Evolutionary conservation across 2,113 vertebrate genomes (phyloP), one percentile per base, ranked within the genome.

Genomic region (Heteronetta atricapilla): DNA sequence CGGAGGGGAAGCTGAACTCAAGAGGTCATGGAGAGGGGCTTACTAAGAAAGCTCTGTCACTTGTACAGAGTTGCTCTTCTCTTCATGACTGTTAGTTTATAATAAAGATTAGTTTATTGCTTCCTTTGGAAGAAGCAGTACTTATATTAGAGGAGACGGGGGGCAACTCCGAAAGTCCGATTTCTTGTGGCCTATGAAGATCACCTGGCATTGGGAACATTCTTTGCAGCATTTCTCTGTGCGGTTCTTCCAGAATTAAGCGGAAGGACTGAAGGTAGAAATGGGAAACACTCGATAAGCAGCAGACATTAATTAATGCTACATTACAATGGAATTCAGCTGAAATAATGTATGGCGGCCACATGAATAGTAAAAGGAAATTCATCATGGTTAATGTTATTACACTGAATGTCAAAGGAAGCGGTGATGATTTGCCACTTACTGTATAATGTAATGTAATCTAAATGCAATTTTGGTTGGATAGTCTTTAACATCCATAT

Each of bases 241-340:
- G 64, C 12, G 48, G 3, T 28, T 79, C 93, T 81, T 84, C 33
- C 56, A 33, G 76, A 93, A 67, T 15, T 50, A 69, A 66, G 44
- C 52, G 58, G 68, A 10, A 19, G 59, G 87, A 26, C 34, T 68
- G 75, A 80, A 68, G 72, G 66, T 36, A 75, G 60, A 80, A 76
- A 76, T 40, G 70, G 84, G 44, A 25, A 96, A 52, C 42, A 23
- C 58, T 68, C 11, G 86, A 82, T 97, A 89, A 95, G 88, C 79
- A 79, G 90, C 77, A 75, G 82, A 34, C 80, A 93, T 96, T 97
- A 97, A 98, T 97, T 97, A 96, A 95, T 66, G 76, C 87, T 72
- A 8, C 56, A 7, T 72, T 69, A 69, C 90, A 88, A 85, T 84
- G 53, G 86, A 77, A 92, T 96, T 75, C 92, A 70, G 86, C 73